A percentile compares a stretch with the other conserved stretches of the same genome.
These are phyloP conservation scores for Toxotes lorentzi DNA, from an alignment of 2,797 vertebrate species.

Conservation along the genomic window DNA sequence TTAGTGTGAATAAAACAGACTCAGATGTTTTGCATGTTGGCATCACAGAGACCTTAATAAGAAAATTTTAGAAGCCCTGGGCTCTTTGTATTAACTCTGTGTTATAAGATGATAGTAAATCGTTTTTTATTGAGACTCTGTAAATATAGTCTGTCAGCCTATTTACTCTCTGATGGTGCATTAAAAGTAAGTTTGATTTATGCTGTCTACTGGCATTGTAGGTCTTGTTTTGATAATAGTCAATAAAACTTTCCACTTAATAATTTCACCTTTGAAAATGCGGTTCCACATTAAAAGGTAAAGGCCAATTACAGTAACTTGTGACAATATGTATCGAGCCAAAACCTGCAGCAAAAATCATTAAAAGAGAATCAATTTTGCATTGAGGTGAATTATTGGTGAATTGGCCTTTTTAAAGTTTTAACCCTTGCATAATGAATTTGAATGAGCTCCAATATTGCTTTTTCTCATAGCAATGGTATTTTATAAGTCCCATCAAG, in stretches of 20 bases:
- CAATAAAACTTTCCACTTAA: constrained; percentile 30
- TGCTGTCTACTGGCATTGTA: background rate
- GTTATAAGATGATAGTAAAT: constrained; percentile 3
- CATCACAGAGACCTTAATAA: constrained; percentile 13
- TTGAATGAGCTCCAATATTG: constrained; percentile 29
- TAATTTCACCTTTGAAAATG: constrained; percentile 38
- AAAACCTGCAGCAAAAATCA: constrained; percentile 38
- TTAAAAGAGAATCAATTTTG: constrained; percentile 31
- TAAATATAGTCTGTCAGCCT: constrained; percentile 10
- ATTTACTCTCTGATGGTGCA: constrained; percentile 18
- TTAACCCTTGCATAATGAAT: constrained; percentile 45
- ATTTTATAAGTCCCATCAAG: constrained; percentile 22
- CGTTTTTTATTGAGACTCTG: background rate
- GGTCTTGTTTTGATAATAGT: constrained; percentile 29
- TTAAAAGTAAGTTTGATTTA: constrained; percentile 29
- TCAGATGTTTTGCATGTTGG: constrained; percentile 31
- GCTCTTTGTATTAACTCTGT: constrained; percentile 6
- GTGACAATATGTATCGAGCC: constrained; percentile 22
- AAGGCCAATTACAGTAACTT: constrained; percentile 24
- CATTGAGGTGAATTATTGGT: constrained; percentile 33
- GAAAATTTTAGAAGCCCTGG: constrained; percentile 14
- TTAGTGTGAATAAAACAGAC: constrained; percentile 39
- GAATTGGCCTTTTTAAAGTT: constrained; percentile 46
- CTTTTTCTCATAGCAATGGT: constrained; percentile 1
- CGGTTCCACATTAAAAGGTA: constrained; percentile 19